Base-by-base conservation (phyloP, 35 echinoderm and acorn worm genomes). In the Diadema setosum region DNA sequence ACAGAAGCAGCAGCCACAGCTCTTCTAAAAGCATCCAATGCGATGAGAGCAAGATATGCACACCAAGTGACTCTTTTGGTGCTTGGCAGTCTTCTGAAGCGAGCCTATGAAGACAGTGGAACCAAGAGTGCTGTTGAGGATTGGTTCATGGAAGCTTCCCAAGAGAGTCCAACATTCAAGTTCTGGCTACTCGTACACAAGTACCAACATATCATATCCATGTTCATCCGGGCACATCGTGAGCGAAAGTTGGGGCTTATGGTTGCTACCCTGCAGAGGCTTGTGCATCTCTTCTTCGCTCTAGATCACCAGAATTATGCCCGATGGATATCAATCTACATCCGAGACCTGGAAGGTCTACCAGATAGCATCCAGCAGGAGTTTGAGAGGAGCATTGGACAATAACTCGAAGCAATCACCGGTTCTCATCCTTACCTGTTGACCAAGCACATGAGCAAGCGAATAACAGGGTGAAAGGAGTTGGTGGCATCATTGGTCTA, bases 281-380 rank as follows among this genome's bases (percentile, higher is more conserved):
- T 95, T 49, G 36, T 83, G 17, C 93, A 83, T 46, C 91, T 75
- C 44, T 91, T 95, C 42, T 87, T 91, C 84, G 89, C 93, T 21
- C 76, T 91, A 27, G 89, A 91, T 45, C 55, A 95, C 65, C 74
- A 34, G 5, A 81, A 95, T 73, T 95, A 91, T 64, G 60, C 84
- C 1, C n/a, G 85, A 31, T 91, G 88, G 93, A 46, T 88, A 21
- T 80, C 88, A 46, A 60, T 95, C 49, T 82, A 87, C 55, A 40
- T 91, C 11, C 15, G 84, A 43, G 84, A 87, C 65, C 82, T 91
- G 90, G 59, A 30, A 16, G 23, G 9, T 11, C 48, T 52, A 11
- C 48, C 48, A 20, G 18, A 69, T 50, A 75, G n/a, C 17, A 32
- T 8, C 32, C 30, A 26, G 37, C 59, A 83, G 70, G 88, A 41